These are phyloP conservation scores for Ashinkailepas kermadecensis DNA, from an alignment of 2,888 invertebrate genomes.

Conservation along the genomic window DNA sequence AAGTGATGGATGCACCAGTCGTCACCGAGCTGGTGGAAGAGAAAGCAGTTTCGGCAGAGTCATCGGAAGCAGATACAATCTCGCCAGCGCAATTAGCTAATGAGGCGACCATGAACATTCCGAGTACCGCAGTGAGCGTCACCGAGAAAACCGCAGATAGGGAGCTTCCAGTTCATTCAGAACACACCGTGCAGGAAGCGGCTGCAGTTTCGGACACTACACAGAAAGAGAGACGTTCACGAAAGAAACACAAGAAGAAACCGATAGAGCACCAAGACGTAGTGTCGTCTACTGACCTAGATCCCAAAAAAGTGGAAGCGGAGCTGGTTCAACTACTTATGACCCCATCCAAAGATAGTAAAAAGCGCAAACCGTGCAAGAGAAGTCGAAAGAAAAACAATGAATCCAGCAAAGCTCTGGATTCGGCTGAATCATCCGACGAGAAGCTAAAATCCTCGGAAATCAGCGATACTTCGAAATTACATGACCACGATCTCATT, in stretches of 20 bases:
- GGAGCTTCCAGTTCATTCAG: not conserved
- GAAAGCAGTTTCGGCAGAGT: too few species aligned
- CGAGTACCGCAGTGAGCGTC: not conserved
- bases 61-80: too few species aligned
- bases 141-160: not conserved
- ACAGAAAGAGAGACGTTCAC: not conserved
- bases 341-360: not conserved
- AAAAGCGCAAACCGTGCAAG: not conserved
- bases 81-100: too few species aligned
- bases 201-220: too few species aligned
- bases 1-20: not conserved
- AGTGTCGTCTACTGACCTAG: not conserved
- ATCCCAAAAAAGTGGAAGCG: conserved; percentile 5
- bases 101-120: not conserved
- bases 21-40: not conserved
- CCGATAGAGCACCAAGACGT: not conserved
- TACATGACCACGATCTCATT: not conserved
- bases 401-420: not conserved
- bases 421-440: not conserved
- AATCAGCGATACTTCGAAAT: not conserved
- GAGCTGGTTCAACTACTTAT: not conserved
- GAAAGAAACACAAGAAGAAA: not conserved
- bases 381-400: not conserved
- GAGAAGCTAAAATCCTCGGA: not conserved
- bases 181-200: not conserved